Evolutionary conservation across 2,797 vertebrate genomes (phyloP), one percentile per base, ranked within the genome.

Genomic region (Anguilla megastoma): DNA sequence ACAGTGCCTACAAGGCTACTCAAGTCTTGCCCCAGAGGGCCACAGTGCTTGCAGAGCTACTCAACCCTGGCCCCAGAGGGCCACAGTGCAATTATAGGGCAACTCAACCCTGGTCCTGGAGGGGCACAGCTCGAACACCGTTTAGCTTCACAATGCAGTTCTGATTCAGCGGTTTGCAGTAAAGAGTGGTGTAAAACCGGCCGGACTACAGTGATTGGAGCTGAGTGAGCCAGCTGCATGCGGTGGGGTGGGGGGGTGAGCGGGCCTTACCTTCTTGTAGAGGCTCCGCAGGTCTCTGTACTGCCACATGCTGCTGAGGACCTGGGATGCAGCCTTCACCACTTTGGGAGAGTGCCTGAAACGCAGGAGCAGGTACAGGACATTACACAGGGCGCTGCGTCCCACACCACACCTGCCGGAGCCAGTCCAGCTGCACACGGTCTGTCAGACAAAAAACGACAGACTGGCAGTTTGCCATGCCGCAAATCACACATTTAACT

Each of bases 251-350:
- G 76, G n/a, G 2, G 58, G 56, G 79, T 30, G 54, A 21, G 14
- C 8, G 21, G 63, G 7, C 24, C 14, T 7, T 97, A 99, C 99
- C 98, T 99, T 99, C 91, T 99, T 99, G 96, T 99, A 99, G 92
- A 99, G 98, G 96, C 97, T 99, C 94, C 98, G 97, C 91, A 99
- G 97, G 94, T 99, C 99, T 94, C 98, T 96, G 95, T 99, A 99
- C 93, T 99, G 99, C 99, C 99, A 99, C 99, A 99, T 99, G 94
- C 98, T 99, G 96, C 97, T 99, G 86, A 99, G 96, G 93, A 99
- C 99, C 96, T 99, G 99, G 94, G 98, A 99, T 88, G 99, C 99
- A 7, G 99, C 99, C 93, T 99, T 99, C 94, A 99, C 98, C 94
- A 99, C 99, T 95, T 99, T 99, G 1, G 99, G 98, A 89, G 98